Base-by-base conservation (phyloP, 1,140 invertebrate species). In the Conopomorpha cramerella region DNA sequence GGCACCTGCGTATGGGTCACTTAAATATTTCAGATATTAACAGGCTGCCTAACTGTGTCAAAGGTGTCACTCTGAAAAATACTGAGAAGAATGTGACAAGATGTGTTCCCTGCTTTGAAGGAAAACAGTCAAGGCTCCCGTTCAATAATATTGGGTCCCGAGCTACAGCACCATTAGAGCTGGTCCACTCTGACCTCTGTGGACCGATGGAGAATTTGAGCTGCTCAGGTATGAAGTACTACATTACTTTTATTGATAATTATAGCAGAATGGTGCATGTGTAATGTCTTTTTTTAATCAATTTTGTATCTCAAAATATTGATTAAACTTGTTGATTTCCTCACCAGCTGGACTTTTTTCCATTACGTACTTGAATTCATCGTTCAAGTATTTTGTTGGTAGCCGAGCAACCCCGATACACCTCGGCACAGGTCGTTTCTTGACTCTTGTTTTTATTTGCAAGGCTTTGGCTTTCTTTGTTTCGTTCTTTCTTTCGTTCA, bases 261-360 rank as follows among this genome's bases (percentile, higher is more conserved):
- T n/a, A n/a, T n/a, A n/a, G n/a, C n/a, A n/a, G n/a, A n/a, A n/a
- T n/a, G n/a, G n/a, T n/a, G n/a, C n/a, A n/a, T n/a, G n/a, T n/a
- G n/a, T n/a, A n/a, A n/a, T n/a, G n/a, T n/a, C n/a, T 29, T 29
- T 29, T 29, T 15, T 29, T 29, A 14, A 29, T 14, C 28, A 12
- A 29, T 14, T 29, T n/a, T n/a, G 28, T 15, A 14, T 14, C 16
- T 29, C 12, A 11, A 29, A 29, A 15, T 29, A 29, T 11, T 29
- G 13, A 8, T 29, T 29, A 28, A 28, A 10, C 16, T 29, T 2
- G 13, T 29, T 14, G 16, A 13, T 12, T 3, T 15, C 12, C 16
- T 13, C 1, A 13, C 28, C 16, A 29, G 28, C 6, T 14, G 28
- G 12, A 12, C 13, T 29, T 29, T 29, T 13, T 15, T 12, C 12